Conservation (phyloP, 2,888 invertebrate genomes). For the Furcula furcula region DNA sequence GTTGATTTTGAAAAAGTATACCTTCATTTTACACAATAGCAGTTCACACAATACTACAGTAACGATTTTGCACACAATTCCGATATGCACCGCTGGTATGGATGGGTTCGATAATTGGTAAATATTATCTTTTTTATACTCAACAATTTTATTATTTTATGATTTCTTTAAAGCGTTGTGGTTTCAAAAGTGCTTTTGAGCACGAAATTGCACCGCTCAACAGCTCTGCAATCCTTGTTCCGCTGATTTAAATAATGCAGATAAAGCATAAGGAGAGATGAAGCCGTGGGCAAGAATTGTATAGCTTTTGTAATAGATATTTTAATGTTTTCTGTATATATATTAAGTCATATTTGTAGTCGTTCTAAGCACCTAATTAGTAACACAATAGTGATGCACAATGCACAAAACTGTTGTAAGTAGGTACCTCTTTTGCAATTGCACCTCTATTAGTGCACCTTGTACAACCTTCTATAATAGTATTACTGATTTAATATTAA, state of each 20-base stretch:
- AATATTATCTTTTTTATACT: conserved; percentile 46
- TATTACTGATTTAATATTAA: neutral
- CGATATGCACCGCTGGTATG: conserved; percentile 82
- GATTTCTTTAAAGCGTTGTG: conserved; percentile 26
- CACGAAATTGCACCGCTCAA: conserved; percentile 41
- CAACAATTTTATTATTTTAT: conserved; percentile 25
- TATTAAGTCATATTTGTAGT: conserved; percentile 24
- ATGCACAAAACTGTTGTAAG: conserved; percentile 49
- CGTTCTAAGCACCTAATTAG: conserved; percentile 30
- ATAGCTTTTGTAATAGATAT: conserved; percentile 30
- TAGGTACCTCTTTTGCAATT: conserved; percentile 28
- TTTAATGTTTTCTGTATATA: conserved; percentile 34
- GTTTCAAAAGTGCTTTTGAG: conserved; percentile 27
- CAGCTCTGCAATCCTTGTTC: conserved; percentile 41
- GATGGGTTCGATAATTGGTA: conserved; percentile 70
- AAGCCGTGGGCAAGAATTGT: conserved; percentile 34
- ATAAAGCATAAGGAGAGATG: conserved; percentile 24
- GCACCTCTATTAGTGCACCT: conserved; percentile 56
- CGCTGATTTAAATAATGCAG: conserved; percentile 34
- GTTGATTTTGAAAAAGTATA: no score
- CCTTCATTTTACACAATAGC: no score
- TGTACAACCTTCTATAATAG: conserved; percentile 29
- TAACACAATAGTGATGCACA: conserved; percentile 49
- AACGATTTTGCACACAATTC: conserved; percentile 43
- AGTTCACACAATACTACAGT: no score